Percentiles rank a stretch among this genome's conserved stretches.
These are phyloP conservation scores for Limnothrissa miodon DNA, from an alignment of 2,113 vertebrate species.

Conservation along the genomic window DNA sequence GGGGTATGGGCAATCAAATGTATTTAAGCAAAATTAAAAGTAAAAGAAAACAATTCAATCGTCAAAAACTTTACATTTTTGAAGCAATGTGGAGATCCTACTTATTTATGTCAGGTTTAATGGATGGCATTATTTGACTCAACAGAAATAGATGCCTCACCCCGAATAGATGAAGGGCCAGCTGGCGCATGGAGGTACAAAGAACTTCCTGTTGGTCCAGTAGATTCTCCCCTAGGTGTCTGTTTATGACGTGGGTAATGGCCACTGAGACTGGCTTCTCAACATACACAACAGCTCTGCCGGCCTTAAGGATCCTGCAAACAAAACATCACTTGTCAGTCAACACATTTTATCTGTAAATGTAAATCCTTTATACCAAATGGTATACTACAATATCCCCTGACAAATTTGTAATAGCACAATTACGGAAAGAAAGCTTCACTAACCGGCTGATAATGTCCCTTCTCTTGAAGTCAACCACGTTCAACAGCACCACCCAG, in stretches of 20 bases:
- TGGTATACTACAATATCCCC: not conserved
- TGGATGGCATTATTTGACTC: too few species aligned
- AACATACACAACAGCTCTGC: conserved; percentile 77
- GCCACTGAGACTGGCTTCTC: conserved; percentile 52
- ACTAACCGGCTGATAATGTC: conserved; percentile 81
- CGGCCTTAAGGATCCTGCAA: conserved; percentile 85
- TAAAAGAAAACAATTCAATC: too few species aligned
- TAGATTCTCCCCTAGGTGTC: conserved; percentile 56
- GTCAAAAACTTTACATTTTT: too few species aligned
- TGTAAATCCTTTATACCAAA: not conserved
- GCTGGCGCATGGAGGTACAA: conserved; percentile 76
- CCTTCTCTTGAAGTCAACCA: conserved; percentile 69
- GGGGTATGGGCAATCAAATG: too few species aligned
- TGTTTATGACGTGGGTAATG: conserved; percentile 83
- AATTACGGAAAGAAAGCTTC: not conserved
- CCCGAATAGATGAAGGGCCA: conserved; percentile 86
- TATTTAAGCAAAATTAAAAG: too few species aligned
- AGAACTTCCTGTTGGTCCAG: conserved; percentile 57
- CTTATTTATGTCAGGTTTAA: too few species aligned
- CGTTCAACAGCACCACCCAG: conserved; percentile 85
- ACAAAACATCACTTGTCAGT: conserved; percentile 35
- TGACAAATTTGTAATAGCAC: not conserved
- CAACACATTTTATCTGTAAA: not conserved
- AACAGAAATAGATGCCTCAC: conserved; percentile 54
- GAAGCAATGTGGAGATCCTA: too few species aligned